Evolutionary conservation across 2,113 vertebrate genomes (phyloP), one percentile per base, ranked within the genome.

Genomic region (Lophius piscatorius): DNA sequence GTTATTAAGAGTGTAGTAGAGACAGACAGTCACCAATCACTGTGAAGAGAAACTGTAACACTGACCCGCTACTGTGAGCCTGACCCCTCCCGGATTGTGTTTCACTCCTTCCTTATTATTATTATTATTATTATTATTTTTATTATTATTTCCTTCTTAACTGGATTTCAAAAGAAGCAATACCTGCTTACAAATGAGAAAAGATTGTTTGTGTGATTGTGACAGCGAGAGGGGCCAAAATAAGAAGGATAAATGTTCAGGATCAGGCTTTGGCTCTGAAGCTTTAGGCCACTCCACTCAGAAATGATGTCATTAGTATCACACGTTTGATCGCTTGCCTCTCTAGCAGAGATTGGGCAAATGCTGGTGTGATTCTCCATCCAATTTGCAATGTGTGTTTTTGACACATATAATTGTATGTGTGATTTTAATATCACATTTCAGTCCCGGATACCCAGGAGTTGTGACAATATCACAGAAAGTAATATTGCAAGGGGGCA

Each of bases 41-140:
- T 92, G 91, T 92, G 91, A 92, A 81, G 84, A 89, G 78, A 89
- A 88, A 88, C 87, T 85, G 87, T 84, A 88, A 80, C 66, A 83
- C 74, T 83, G 88, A 91, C 89, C 88, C 86, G 57, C 71, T 81
- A 89, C 88, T 89, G 90, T 91, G 89, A 90, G 78, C 75, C 80
- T 69, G 76, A 62, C 61, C 75, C 74, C 69, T 78, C 77, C 67
- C 18, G 26, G 56, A 77, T 40, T 49, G 45, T 39, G 44, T 67
- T 59, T 54, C 35, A 23, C 56, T 72, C 52, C 16, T 63, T 20
- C 28, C 47, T 33, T 33, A 13, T 35, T 63, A 11, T 5, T 20
- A 42, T 20, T 68, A 40, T 44, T 67, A 22, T 29, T 58, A 48
- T 66, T 69, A n/a, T 9, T 63, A 11, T 5, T 20, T 46, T 20